Conservation (phyloP, 2,797 vertebrate genomes). For the Acomys russatus region DNA sequence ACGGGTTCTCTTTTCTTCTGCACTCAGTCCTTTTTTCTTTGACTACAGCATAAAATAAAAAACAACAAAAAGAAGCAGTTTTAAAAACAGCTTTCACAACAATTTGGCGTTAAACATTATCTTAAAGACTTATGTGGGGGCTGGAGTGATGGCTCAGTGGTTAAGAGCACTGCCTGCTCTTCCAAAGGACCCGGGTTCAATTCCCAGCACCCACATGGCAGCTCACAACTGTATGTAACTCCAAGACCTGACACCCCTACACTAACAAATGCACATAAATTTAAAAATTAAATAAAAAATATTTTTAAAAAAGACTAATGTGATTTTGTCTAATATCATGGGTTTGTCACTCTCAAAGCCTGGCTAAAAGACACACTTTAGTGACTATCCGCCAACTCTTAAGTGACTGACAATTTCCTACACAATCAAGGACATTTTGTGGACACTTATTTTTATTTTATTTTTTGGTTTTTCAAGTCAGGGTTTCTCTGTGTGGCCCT, state of each 20-base stretch:
- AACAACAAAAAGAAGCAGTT: neutral
- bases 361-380: neutral
- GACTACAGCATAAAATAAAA: slow-evolving; percentile 89
- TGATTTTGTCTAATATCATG: neutral
- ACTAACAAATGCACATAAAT: too few species aligned
- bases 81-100: neutral
- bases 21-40: slow-evolving; percentile 97
- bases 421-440: neutral
- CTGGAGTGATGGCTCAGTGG: too few species aligned
- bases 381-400: neutral
- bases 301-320: neutral
- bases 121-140: neutral
- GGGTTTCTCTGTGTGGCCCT: neutral
- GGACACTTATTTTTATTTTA: neutral
- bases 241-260: too few species aligned
- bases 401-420: neutral
- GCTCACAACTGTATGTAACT: too few species aligned
- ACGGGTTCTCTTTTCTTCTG: slow-evolving; percentile 97
- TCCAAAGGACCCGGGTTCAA: too few species aligned
- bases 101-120: slow-evolving; percentile 21
- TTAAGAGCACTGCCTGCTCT: too few species aligned
- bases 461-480: neutral
- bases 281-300: too few species aligned
- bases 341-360: neutral
- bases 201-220: too few species aligned